phyloP scores from a whole-genome alignment of 2,888 invertebrate genomes.

The Alcis repandata region DNA sequence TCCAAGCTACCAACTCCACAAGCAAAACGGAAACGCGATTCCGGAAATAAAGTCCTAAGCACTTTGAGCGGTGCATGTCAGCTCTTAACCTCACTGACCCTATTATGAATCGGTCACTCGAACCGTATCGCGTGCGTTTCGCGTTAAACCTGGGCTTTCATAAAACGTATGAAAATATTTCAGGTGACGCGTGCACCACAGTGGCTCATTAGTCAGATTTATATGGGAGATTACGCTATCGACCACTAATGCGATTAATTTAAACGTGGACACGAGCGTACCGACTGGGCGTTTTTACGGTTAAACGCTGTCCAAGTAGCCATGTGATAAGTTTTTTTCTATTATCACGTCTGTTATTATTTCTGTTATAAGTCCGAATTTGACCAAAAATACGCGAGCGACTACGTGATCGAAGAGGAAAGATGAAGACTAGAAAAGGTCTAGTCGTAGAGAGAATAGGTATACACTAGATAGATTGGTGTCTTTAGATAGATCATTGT shows the following conservation, averaged over 20 bases:
- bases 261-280: constrained; percentile 35
- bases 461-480: too few relatives aligned
- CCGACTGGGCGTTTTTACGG: constrained; percentile 26
- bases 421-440: too few relatives aligned
- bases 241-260: constrained; percentile 44
- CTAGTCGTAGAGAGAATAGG: too few relatives aligned
- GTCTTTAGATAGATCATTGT: too few relatives aligned
- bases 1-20: not conserved
- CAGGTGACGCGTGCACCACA: constrained; percentile 46
- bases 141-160: constrained; percentile 38
- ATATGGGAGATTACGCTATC: constrained; percentile 46
- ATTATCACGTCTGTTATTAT: too few relatives aligned
- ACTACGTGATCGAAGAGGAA: too few relatives aligned
- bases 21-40: constrained; percentile 10
- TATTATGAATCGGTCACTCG: constrained; percentile 41
- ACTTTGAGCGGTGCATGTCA: constrained; percentile 22
- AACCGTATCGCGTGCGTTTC: constrained; percentile 43
- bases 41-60: constrained; percentile 14
- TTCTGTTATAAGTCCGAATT: too few relatives aligned
- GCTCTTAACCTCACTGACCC: constrained; percentile 37
- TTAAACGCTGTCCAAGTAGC: not conserved
- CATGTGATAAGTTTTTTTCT: too few relatives aligned
- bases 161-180: constrained; percentile 46
- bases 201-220: constrained; percentile 51
- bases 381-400: not conserved